Evolutionary conservation across 2,888 invertebrate genomes (phyloP), one percentile per base, ranked within the genome.

Genomic region (Entomobrya multifasciata): DNA sequence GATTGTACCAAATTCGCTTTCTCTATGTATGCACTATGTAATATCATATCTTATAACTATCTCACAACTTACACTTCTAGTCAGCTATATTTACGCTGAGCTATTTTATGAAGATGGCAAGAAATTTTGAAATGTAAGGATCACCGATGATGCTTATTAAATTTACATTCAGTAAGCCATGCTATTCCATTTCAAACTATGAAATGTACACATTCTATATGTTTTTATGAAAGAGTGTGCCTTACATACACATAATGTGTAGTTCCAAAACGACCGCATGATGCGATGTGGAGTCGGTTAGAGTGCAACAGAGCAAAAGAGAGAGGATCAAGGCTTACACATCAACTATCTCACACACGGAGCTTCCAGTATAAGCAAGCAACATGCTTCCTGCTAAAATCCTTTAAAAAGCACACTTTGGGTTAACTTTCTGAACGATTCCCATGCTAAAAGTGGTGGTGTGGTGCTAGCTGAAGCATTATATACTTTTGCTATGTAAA

Each of bases 271-370:
- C 55, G 81, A 81, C 81, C 57, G 81, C 81, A 72, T 81, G 82
- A 82, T 74, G 82, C 52, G 78, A n/a, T n/a, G n/a, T n/a, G n/a
- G n/a, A 84, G 44, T 84, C 84, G 17, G 67, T 84, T 78, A 49
- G 70, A 78, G 84, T 84, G 84, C 84, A 84, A 77, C 84, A 70
- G 78, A 84, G 84, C 84, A 84, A 76, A 79, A 83, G n/a, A 65
- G 62, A 60, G 77, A 77, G 84, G 78, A 77, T 84, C 84, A 77
- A 55, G 47, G 44, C 81, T 81, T 22, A 30, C 52, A 52, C 44
- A 47, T 77, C 57, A 57, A 60, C 55, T 57, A 41, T 67, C 55
- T n/a, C n/a, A 57, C 62, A 44, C 79, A 79, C 41, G 67, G 25
- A 70, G 47, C 47, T n/a, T n/a, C n/a, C n/a, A n/a, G 47, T 41